These are phyloP conservation scores for Chromis chromis DNA, from an alignment of 2,797 vertebrate genomes.

Conservation along the genomic window DNA sequence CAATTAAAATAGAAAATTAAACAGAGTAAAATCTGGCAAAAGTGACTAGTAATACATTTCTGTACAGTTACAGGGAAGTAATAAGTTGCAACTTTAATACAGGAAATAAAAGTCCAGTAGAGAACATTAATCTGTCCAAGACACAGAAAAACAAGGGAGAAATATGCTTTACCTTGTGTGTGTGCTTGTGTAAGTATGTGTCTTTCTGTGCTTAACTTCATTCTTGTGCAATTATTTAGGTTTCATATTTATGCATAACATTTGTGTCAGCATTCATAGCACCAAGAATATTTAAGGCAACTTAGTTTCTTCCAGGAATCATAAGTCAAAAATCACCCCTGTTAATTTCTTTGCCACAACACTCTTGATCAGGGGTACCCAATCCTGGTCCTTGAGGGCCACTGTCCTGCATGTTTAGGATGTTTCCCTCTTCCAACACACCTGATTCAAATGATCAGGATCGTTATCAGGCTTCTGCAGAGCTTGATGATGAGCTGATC, in stretches of 20 bases:
- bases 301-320: too few relatives aligned
- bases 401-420: too few relatives aligned
- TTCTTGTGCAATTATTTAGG: background rate
- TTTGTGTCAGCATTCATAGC: background rate
- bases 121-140: background rate
- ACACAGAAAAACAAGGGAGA: background rate
- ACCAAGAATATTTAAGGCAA: too few relatives aligned
- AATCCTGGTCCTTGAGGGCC: too few relatives aligned
- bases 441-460: too few relatives aligned
- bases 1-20: background rate
- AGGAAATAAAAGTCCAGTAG: background rate
- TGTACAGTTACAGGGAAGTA: background rate
- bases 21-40: background rate
- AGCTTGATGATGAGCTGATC: too few relatives aligned
- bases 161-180: background rate
- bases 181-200: background rate
- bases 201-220: too few relatives aligned
- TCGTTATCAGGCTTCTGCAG: too few relatives aligned
- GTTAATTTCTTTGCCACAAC: too few relatives aligned
- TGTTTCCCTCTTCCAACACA: too few relatives aligned
- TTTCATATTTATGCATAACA: background rate
- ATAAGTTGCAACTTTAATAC: background rate
- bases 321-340: background rate
- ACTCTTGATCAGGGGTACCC: too few relatives aligned
- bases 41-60: background rate